phyloP scores from a whole-genome alignment of 2,888 invertebrate species.

The Acanthopleura granulata region DNA sequence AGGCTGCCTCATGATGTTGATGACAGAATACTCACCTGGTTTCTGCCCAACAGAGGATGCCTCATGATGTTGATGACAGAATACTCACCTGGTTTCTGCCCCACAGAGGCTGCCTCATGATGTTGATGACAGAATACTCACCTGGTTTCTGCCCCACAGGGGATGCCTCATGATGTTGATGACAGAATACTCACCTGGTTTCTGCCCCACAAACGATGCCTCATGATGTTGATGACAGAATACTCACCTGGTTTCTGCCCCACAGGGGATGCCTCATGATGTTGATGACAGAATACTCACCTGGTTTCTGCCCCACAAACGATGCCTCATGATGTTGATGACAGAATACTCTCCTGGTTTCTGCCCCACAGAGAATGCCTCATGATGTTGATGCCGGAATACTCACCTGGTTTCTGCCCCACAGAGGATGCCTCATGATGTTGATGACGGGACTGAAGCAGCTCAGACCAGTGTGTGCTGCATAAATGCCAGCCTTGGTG shows the following conservation, averaged over 20 bases:
- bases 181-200: conserved; percentile 51
- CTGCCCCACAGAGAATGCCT: too few relatives aligned
- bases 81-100: too few relatives aligned
- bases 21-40: conserved; percentile 44
- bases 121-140: conserved; percentile 22
- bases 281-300: too few relatives aligned
- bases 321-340: too few relatives aligned
- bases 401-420: conserved; percentile 66
- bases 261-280: too few relatives aligned
- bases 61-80: too few relatives aligned
- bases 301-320: too few relatives aligned
- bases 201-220: conserved; percentile 66
- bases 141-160: conserved; percentile 47
- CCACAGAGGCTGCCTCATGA: too few relatives aligned
- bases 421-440: conserved; percentile 66
- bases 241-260: too few relatives aligned
- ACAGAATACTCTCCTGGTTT: conserved; percentile 51
- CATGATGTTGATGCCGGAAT: too few relatives aligned
- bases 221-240: conserved; percentile 66
- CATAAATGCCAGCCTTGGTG: conserved; percentile 29
- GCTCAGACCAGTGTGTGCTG: conserved; percentile 55
- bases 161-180: too few relatives aligned
- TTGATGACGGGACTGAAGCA: conserved; percentile 67
- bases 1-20: conserved; percentile 65
- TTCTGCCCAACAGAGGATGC: too few relatives aligned